Evolutionary conservation across 1,140 invertebrate genomes (phyloP).

Genomic region (Spodoptera litura): DNA sequence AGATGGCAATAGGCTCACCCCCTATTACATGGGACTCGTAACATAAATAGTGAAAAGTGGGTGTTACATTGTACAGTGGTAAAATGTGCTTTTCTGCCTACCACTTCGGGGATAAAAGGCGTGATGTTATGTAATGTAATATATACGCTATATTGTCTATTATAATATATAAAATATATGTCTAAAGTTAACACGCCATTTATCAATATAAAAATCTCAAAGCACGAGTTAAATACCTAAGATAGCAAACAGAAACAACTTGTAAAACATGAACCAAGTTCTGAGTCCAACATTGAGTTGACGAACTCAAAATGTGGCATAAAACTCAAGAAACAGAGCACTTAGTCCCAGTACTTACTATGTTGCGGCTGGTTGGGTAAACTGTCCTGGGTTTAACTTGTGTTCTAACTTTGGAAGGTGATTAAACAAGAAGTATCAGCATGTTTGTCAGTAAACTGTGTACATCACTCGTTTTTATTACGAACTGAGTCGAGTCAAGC

Average conservation of each 20-base stretch:
- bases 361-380: conserved; percentile 37
- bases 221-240: background rate
- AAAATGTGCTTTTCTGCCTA: no score
- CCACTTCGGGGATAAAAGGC: no score
- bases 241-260: background rate
- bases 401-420: conserved; percentile 29
- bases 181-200: no score
- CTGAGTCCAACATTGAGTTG: conserved; percentile 13
- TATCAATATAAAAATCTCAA: no score
- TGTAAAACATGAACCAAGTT: background rate
- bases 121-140: no score
- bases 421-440: conserved; percentile 42
- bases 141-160: no score
- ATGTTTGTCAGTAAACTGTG: conserved; percentile 35
- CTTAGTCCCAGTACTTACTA: conserved; percentile 31
- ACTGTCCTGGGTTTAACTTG: conserved; percentile 33
- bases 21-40: no score
- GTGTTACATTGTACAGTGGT: no score
- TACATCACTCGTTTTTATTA: conserved; percentile 41
- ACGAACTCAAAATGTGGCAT: conserved; percentile 34
- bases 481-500: background rate
- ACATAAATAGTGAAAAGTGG: no score
- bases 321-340: conserved; percentile 35
- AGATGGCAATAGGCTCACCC: no score
- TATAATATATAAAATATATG: no score